Base-by-base conservation (phyloP, 2,888 invertebrate species). In the Noctua janthina region DNA sequence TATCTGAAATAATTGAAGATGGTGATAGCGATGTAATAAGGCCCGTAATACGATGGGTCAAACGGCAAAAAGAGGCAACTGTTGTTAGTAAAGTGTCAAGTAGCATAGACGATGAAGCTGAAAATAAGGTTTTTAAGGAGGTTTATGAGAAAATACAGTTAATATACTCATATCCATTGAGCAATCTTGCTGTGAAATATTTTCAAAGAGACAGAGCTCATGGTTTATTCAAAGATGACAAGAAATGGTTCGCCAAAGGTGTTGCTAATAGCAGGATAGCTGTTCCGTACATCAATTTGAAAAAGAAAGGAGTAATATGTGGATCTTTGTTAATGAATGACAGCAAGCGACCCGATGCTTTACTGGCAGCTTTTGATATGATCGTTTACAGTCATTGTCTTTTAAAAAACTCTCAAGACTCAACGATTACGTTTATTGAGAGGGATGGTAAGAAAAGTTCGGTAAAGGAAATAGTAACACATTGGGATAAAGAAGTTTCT, bases 321-420 rank as follows among this genome's bases (percentile, higher is more conserved):
- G 90, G 90, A n/a, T 90, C 90, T 67, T 43, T 71, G 51, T n/a
- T 82, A 15, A 43, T 86, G 10, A 80, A 86, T 54, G 81, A 88
- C 66, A 59, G 7, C 67, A 69, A 76, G 3, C 87, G 84, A 76
- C 86, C 90, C 20, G 93, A 93, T 75, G 92, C 93, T 23, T 87
- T 93, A 76, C 67, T 91, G 10, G 86, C 91, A 39, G 89, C 92
- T 72, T 74, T 89, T 39, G 89, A 92, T 74, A 91, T 93, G 20
- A 89, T 92, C 23, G 78, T 86, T 35, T 92, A 90, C 76, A 90
- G 83, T 8, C 84, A 91, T 73, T 89, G 87, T 51, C 66, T 91
- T 43, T 75, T 93, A 51, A 87, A 87, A n/a, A 87, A 90, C 70
- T 85, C 84, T 13, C 78, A 83, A 78, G 72, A 78, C 29, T 86